These are phyloP conservation scores for Stenchaetothrips biformis DNA, from an alignment of 2,888 invertebrate genomes.

Conservation along the genomic window DNA sequence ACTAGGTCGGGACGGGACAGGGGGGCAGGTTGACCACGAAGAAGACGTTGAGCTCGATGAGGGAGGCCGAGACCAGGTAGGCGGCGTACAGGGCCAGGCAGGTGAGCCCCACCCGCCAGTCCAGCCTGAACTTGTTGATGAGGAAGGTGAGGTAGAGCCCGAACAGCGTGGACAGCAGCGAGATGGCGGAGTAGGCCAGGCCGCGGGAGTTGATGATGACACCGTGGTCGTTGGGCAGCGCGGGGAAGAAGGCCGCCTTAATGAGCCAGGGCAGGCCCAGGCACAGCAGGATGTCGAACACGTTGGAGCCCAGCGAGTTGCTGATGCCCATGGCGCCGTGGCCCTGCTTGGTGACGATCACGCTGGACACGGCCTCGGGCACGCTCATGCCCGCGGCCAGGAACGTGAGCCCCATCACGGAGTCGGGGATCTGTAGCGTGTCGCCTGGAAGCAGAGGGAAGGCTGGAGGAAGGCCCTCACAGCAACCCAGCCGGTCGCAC, in stretches of 20 bases:
- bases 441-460: constrained; percentile 56
- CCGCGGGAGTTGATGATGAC: constrained; percentile 72
- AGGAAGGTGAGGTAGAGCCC: constrained; percentile 64
- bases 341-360: constrained; percentile 77
- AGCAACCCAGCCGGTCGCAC: not conserved
- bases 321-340: constrained; percentile 83
- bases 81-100: constrained; percentile 61
- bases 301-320: constrained; percentile 80
- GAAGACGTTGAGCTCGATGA: constrained; percentile 73
- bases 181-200: constrained; percentile 74
- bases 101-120: constrained; percentile 61
- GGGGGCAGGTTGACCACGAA: constrained; percentile 25
- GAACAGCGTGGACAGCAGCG: constrained; percentile 67
- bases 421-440: constrained; percentile 73
- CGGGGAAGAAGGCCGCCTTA: constrained; percentile 55
- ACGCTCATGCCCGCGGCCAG: constrained; percentile 81
- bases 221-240: constrained; percentile 46
- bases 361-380: constrained; percentile 80
- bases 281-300: constrained; percentile 75
- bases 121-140: constrained; percentile 65
- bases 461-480: not conserved
- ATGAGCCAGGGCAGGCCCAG: constrained; percentile 82
- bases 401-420: constrained; percentile 79
- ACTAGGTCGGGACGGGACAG: constrained; percentile 31
- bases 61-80: constrained; percentile 70